Base-by-base conservation (phyloP, 2,797 vertebrate genomes). In the Orestias chungarensis region DNA sequence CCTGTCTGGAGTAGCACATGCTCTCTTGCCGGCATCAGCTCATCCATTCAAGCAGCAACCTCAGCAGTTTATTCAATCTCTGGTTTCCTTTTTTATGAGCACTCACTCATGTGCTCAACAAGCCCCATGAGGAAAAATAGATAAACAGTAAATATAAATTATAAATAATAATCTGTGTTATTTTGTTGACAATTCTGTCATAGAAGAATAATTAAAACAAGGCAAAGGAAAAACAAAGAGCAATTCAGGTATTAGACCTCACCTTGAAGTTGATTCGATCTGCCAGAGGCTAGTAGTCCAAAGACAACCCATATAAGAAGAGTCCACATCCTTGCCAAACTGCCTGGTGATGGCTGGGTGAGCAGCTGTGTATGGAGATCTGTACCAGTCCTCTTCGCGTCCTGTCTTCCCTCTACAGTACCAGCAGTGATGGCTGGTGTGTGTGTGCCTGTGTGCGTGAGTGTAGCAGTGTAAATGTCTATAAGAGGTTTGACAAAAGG, bases 271-370 rank as follows among this genome's bases (percentile, higher is more conserved):
- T 47, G 11, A 18, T 85, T 73, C 23, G 89, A 91, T 81, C 88
- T 75, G 71, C 87, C 86, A 61, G 85, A 92, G 90, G 90, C 88
- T 90, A 95, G 83, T 87, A 93, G 90, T 93, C 90, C 93, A 89
- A 88, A 90, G 81, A 82, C 84, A 82, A 94, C 74, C 86, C 91
- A 91, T 71, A 92, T 78, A 73, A 93, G 72, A 66, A 94, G 84
- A 74, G 74, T 89, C 93, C 93, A 93, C 93, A 94, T 94, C 90
- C 71, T 93, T 87, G 79, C 72, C 25, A 79, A 75, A 71, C 72
- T 11, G 70, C 70, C 49, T 88, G 82, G 57, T 33, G 78, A 78
- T 80, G 82, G 66, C 74, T 81, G 79, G 86, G 79, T 80, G 73
- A 89, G 85, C 78, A 81, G 64, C 83, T 84, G 78, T 79, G 55